Evolutionary conservation across 2,113 vertebrate species (phyloP).

Genomic region (Chaetops frenatus): DNA sequence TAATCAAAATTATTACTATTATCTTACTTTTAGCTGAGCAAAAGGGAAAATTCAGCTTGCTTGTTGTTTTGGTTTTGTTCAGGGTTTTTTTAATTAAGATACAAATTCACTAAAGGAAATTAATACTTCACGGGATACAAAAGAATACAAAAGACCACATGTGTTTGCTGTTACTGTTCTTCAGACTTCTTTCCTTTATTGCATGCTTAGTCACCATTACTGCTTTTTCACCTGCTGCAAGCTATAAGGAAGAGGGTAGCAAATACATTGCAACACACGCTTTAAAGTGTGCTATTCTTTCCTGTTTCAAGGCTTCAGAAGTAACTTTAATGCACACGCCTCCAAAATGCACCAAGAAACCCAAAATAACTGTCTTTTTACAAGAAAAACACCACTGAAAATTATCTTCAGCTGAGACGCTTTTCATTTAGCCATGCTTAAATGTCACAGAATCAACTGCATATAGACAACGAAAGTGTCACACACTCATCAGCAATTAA

Average conservation of each 20-base stretch:
- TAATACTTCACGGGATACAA: background rate
- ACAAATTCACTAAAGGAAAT: background rate
- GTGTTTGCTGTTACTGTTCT: background rate
- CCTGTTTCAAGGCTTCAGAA: background rate
- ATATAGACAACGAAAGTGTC: background rate
- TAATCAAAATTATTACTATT: background rate
- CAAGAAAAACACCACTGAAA: background rate
- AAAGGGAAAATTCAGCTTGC: background rate
- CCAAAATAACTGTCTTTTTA: background rate
- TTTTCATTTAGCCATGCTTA: background rate
- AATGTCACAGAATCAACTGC: background rate
- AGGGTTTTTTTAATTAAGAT: background rate
- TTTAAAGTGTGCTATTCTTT: background rate
- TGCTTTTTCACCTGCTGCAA: background rate
- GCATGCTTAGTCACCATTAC: background rate
- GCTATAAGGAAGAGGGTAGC: background rate
- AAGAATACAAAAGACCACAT: background rate
- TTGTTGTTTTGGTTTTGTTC: background rate
- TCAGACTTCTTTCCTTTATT: background rate
- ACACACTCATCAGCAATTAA: background rate
- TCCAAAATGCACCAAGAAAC: background rate
- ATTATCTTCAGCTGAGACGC: background rate
- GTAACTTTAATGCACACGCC: background rate
- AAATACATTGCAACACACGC: background rate
- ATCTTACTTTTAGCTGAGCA: background rate